These are phyloP conservation scores for pig (Sus scrofa) DNA, from an alignment of 2,113 vertebrate genomes.

Conservation along the genomic window T2T-Sscrofa CM000830.6:104833501-104834000, in stretches of 20 bases:
- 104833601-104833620: background rate
- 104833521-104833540: background rate
- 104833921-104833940: background rate
- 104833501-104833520: background rate
- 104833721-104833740: background rate
- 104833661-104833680: background rate
- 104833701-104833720: background rate
- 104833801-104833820: background rate
- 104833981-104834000: background rate
- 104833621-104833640: background rate
- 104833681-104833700: background rate
- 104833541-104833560: background rate
- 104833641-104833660: background rate
- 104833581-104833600: background rate
- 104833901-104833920: background rate
- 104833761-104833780: background rate
- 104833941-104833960: background rate
- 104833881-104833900: slow-evolving; percentile 28
- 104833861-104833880: background rate
- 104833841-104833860: background rate
- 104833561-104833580: slow-evolving; percentile 5
- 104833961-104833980: accelerated
- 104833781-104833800: background rate
- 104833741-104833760: background rate
- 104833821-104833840: background rate